These are phyloP conservation scores for Phoxinus dragarum DNA, from an alignment of 2,797 vertebrate species.

Conservation along the genomic window DNA sequence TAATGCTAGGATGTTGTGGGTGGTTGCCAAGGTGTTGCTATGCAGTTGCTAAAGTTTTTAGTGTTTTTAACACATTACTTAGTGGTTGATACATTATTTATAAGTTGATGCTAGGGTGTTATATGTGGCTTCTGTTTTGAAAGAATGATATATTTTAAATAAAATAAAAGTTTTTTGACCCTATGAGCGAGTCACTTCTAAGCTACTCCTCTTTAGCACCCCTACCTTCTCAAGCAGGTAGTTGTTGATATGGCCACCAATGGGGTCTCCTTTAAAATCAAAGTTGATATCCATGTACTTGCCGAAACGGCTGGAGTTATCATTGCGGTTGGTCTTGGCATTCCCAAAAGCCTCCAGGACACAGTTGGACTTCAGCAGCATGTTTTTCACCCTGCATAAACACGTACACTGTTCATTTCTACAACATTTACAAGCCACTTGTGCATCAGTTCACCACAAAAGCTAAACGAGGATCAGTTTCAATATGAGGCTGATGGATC, in stretches of 20 bases:
- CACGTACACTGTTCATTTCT: slow-evolving; percentile 38
- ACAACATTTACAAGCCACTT: slow-evolving; percentile 37
- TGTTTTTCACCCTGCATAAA: slow-evolving; percentile 91
- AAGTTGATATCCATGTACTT: slow-evolving; percentile 99
- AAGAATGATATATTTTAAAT: not conserved
- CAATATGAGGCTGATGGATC: slow-evolving; percentile 26
- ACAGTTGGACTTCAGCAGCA: slow-evolving; percentile 97
- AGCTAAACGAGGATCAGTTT: slow-evolving; percentile 1
- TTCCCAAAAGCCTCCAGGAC: slow-evolving; percentile 98
- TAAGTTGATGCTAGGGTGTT: not conserved
- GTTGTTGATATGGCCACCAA: slow-evolving; percentile 98
- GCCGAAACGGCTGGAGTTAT: slow-evolving; percentile 98
- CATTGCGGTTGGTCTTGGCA: slow-evolving; percentile 97
- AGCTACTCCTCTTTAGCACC: not conserved
- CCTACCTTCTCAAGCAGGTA: slow-evolving; percentile 97
- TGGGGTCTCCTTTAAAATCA: slow-evolving; percentile 98
- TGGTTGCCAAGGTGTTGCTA: not conserved
- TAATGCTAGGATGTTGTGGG: not conserved
- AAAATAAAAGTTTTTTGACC: not conserved
- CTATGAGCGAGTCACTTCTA: not conserved
- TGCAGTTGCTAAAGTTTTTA: not conserved
- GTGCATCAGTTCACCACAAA: slow-evolving; percentile 23
- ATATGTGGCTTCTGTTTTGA: not conserved
- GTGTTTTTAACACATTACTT: not conserved
- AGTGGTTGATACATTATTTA: not conserved